Evolutionary conservation across 37 sponge, comb jelly and placozoan species (phyloP), one percentile per base, ranked within the genome.

Genomic region (Chondrilla cf. caribensis): DNA sequence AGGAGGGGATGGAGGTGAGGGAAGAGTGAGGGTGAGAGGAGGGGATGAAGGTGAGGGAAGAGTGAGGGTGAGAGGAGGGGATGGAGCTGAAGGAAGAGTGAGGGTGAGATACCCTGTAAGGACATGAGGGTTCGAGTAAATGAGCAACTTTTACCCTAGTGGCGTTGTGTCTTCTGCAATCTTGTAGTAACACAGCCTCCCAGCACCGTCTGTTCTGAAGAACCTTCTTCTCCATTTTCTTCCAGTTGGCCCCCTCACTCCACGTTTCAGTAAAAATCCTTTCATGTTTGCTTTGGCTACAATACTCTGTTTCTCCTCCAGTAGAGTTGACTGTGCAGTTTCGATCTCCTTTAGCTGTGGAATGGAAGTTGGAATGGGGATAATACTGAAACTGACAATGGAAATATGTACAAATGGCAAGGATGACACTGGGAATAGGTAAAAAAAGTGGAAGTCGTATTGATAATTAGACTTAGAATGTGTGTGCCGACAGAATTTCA

Each of bases 221-320:
- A 85, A 93, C 26, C 94, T 59, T 42, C 90, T 82, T 38, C 94
- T 81, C 83, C 82, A 93, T 22, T 80, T 55, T 68, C 67, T 84
- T 14, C 88, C 90, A 2, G 94, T 93, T 26, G 88, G 90, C 22
- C 94, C 94, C 37, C 68, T 85, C 9, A 85, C 59, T 2, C 94
- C 94, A 81, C 85, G 60, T 81, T 93, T 93, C 17, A 54, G 79
- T 80, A 93, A 60, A 86, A 85, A 93, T 0, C 94, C 94, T 60
- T 75, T 66, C 21, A 89, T 62, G 85, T 24, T 62, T 5, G 47
- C 36, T 9, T 80, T 32, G 21, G 60, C 65, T 36, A 59, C 38
- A 19, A 80, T 35, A 21, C 60, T 58, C 40, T 58, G 7, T 33
- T 80, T 80, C 62, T 80, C 64, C 36, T 59, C 39, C 60, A 59